Percentiles rank a stretch among this genome's conserved stretches.
These are phyloP conservation scores for Dryas iulia DNA, from an alignment of 1,140 invertebrate species.

Conservation along the genomic window DNA sequence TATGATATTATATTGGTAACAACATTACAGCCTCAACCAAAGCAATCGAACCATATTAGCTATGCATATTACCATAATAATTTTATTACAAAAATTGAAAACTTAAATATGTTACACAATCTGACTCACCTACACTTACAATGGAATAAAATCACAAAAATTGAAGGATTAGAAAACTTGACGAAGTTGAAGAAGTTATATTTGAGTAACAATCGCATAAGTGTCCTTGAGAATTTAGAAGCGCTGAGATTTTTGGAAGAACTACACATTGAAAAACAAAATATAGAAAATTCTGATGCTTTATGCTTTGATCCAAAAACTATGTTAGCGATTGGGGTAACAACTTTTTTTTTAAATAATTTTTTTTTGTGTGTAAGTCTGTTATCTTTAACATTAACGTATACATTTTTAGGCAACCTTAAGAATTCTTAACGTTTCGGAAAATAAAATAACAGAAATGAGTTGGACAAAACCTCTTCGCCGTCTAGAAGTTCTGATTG, in stretches of 20 bases:
- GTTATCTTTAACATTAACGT: conserved; percentile 9
- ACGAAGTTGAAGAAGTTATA: conserved; percentile 84
- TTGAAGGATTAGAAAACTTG: conserved; percentile 82
- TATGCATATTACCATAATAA: conserved; percentile 86
- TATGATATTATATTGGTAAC: not conserved
- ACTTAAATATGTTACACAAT: conserved; percentile 81
- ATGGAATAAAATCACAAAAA: conserved; percentile 84
- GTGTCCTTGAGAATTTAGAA: conserved; percentile 85
- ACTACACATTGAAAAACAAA: conserved; percentile 85
- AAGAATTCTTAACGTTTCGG: conserved; percentile 65
- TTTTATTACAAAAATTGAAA: conserved; percentile 81
- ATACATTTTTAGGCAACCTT: conserved; percentile 53
- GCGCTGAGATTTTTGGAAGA: conserved; percentile 82
- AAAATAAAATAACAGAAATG: conserved; percentile 68
- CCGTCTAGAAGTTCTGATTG: conserved; percentile 61
- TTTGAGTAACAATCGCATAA: conserved; percentile 84
- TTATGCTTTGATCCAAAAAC: conserved; percentile 86
- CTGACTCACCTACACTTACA: conserved; percentile 85
- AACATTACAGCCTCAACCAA: conserved; percentile 78
- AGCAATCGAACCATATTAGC: conserved; percentile 75
- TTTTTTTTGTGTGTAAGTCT: not conserved
- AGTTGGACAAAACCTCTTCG: conserved; percentile 64
- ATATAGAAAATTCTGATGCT: conserved; percentile 76
- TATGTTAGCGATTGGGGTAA: conserved; percentile 81
- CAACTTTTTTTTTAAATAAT: not conserved